These are phyloP conservation scores for Clostera curtula DNA, from an alignment of 2,888 invertebrate genomes.

Conservation along the genomic window DNA sequence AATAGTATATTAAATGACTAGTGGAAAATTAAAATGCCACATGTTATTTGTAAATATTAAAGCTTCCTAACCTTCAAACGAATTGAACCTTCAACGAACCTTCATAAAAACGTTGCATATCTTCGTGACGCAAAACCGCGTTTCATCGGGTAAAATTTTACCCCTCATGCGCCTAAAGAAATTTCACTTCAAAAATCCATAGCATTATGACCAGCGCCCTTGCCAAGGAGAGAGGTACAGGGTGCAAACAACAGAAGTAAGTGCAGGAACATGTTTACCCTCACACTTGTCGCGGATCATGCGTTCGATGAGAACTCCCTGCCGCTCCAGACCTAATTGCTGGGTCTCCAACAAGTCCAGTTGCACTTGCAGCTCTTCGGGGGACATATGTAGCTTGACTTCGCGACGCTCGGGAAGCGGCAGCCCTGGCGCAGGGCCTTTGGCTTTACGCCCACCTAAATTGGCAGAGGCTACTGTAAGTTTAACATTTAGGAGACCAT, in stretches of 20 bases:
- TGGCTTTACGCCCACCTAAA: slow-evolving; percentile 83
- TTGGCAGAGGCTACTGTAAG: background rate
- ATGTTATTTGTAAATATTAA: too few species aligned
- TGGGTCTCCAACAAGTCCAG: slow-evolving; percentile 88
- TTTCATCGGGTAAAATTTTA: too few species aligned
- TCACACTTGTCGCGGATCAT: slow-evolving; percentile 91
- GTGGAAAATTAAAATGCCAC: too few species aligned
- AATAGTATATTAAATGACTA: too few species aligned
- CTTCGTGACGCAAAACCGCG: too few species aligned
- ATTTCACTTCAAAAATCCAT: too few species aligned
- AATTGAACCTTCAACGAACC: too few species aligned
- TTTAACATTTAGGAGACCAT: background rate
- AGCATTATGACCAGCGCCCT: too few species aligned
- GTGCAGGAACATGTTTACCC: slow-evolving; percentile 55
- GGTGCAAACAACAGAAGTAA: slow-evolving; percentile 18
- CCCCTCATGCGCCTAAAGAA: too few species aligned
- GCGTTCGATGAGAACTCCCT: slow-evolving; percentile 92
- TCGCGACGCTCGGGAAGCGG: slow-evolving; percentile 81
- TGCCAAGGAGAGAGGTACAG: slow-evolving; percentile 7
- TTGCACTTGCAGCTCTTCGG: slow-evolving; percentile 79
- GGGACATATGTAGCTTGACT: slow-evolving; percentile 73
- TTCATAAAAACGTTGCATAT: too few species aligned
- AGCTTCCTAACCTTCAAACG: too few species aligned
- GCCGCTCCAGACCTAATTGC: slow-evolving; percentile 90
- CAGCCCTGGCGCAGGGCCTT: slow-evolving; percentile 87